phyloP scores from a whole-genome alignment of 2,797 vertebrate genomes.

The Thripadectes ignobilis region DNA sequence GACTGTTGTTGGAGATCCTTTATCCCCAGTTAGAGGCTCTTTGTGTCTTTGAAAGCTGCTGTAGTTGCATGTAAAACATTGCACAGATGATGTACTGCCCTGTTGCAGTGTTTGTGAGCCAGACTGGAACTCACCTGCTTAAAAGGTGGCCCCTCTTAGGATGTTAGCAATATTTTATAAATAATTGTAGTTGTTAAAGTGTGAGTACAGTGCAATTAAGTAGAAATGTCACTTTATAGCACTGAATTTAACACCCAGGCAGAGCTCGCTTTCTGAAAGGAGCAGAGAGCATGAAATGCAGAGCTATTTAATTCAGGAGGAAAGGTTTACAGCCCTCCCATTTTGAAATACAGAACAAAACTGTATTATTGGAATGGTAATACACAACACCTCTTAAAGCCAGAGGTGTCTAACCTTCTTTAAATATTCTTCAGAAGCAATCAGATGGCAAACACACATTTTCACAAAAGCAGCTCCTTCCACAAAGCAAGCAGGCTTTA shows the following conservation, averaged over 20 bases:
- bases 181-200: constrained; percentile 19
- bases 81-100: neutral
- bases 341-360: constrained; percentile 9
- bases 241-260: neutral
- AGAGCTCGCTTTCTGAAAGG: neutral
- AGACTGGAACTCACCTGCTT: neutral
- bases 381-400: constrained; percentile 43
- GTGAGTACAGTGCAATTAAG: constrained; percentile 37
- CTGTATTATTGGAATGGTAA: constrained; percentile 41
- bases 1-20: neutral
- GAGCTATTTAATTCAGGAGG: constrained; percentile 9
- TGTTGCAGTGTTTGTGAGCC: neutral
- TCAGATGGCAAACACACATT: constrained; percentile 70
- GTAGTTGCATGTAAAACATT: neutral
- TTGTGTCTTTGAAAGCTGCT: neutral
- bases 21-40: neutral
- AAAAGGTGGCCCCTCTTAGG: neutral
- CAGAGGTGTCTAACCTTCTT: constrained; percentile 63
- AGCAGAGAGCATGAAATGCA: constrained; percentile 30
- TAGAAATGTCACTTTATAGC: constrained; percentile 1
- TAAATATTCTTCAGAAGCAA: constrained; percentile 73
- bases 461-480: constrained; percentile 67
- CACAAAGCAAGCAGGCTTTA: constrained; percentile 59
- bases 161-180: constrained; percentile 19
- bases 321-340: constrained; percentile 46